Evolutionary conservation across 2,888 invertebrate genomes (phyloP).

Genomic region (Autographa pulchrina): DNA sequence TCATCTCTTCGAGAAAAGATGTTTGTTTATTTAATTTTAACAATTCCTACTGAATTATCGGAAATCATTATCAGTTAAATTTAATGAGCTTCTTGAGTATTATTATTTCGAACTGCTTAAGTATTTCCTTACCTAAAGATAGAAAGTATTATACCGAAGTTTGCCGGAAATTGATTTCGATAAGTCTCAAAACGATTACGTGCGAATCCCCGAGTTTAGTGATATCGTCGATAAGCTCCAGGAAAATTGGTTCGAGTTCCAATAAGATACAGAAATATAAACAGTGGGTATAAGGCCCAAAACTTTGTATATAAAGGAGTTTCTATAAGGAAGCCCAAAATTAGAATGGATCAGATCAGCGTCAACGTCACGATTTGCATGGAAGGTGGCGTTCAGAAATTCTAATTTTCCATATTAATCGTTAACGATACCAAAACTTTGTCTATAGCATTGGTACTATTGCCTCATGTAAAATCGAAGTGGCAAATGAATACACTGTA

Average conservation of each 20-base stretch:
- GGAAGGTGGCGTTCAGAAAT: too few relatives aligned
- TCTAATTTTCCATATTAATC: too few relatives aligned
- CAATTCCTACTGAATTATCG: not conserved
- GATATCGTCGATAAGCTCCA: conserved; percentile 13
- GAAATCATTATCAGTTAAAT: not conserved
- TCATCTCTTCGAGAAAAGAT: too few relatives aligned
- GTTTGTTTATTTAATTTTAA: not conserved
- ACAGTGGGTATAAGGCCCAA: not conserved
- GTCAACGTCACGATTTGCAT: not conserved
- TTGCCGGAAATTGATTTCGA: not conserved
- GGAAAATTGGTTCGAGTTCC: conserved; percentile 26
- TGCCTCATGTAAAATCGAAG: not conserved
- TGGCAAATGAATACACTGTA: conserved; percentile 1
- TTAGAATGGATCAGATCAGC: not conserved
- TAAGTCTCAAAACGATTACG: not conserved
- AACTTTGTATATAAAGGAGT: not conserved
- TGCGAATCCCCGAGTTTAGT: conserved; percentile 5
- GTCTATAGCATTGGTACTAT: not conserved
- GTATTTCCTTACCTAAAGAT: not conserved
- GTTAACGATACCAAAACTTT: not conserved
- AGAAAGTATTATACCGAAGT: not conserved
- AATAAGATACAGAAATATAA: conserved; percentile 6
- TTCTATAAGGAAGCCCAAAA: not conserved
- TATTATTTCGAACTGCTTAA: not conserved
- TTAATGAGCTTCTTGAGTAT: not conserved